Evolutionary conservation across 2,113 vertebrate species (phyloP).

Genomic region (Xyrauchen texanus): DNA sequence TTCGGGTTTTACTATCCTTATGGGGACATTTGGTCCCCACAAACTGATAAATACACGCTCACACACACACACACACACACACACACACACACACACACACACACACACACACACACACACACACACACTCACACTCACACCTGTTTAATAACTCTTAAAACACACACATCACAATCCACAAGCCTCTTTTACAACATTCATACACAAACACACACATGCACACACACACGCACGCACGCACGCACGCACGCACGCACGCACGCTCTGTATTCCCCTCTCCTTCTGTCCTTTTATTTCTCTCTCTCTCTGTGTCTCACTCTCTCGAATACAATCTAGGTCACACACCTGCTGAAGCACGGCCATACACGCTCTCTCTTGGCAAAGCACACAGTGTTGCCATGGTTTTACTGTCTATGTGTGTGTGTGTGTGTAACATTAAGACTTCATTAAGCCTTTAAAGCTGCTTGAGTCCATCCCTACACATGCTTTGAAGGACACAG

Average conservation of each 20-base stretch:
- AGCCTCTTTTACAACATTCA: background rate
- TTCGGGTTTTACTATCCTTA: too few species aligned
- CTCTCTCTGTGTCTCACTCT: constrained; percentile 5
- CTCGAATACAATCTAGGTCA: constrained; percentile 56
- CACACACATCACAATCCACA: constrained; percentile 19
- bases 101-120: background rate
- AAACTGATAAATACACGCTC: too few species aligned
- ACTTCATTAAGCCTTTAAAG: constrained; percentile 56
- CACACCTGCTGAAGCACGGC: constrained; percentile 59
- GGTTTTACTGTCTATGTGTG: constrained; percentile 48
- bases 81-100: background rate
- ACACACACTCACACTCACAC: background rate
- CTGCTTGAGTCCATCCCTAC: constrained; percentile 43
- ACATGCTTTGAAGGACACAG: constrained; percentile 42
- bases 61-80: background rate
- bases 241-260: constrained; percentile 8
- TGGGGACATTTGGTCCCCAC: too few species aligned
- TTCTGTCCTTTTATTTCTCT: constrained; percentile 37
- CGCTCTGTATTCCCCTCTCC: background rate
- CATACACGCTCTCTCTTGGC: constrained; percentile 54
- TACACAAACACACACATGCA: background rate
- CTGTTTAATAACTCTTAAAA: constrained; percentile 5
- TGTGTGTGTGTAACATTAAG: constrained; percentile 46
- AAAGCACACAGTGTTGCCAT: constrained; percentile 55
- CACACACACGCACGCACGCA: constrained; percentile 13